phyloP scores from a whole-genome alignment of 2,888 invertebrate species.

The Yponomeuta evonymella region DNA sequence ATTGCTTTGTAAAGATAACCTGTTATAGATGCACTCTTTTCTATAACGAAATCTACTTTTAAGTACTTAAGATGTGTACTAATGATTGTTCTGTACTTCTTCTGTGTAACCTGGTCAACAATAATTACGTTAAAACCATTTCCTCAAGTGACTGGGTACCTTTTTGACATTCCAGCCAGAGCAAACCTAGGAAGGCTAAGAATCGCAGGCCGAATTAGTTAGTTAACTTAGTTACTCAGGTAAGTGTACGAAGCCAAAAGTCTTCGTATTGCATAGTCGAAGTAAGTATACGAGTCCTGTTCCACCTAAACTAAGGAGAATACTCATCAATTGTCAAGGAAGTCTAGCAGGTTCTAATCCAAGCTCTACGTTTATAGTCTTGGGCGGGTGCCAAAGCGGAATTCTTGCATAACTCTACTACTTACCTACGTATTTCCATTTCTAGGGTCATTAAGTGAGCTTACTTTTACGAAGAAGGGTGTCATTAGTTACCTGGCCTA shows the following conservation, averaged over 20 bases:
- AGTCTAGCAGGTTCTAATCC: constrained; percentile 11
- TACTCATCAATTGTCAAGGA: constrained; percentile 1
- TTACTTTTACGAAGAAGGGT: background rate
- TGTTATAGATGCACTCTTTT: background rate
- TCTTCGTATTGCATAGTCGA: background rate
- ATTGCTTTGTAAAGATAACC: background rate
- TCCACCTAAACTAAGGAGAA: background rate
- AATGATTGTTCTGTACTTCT: background rate
- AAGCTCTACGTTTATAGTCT: constrained; percentile 48
- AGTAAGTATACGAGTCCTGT: background rate
- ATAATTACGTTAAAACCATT: background rate
- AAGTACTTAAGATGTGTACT: background rate
- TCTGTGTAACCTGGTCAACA: background rate
- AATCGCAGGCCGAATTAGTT: background rate
- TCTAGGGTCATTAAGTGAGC: background rate
- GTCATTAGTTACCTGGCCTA: background rate
- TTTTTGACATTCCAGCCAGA: background rate
- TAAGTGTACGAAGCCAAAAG: background rate
- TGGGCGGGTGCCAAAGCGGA: constrained; percentile 52
- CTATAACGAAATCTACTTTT: background rate
- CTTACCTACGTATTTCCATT: background rate
- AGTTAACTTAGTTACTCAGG: background rate
- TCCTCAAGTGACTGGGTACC: background rate
- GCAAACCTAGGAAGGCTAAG: background rate
- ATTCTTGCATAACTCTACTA: constrained; percentile 37